Base-by-base conservation (phyloP, 2,888 invertebrate genomes). In the Nymphalis c-album region DNA sequence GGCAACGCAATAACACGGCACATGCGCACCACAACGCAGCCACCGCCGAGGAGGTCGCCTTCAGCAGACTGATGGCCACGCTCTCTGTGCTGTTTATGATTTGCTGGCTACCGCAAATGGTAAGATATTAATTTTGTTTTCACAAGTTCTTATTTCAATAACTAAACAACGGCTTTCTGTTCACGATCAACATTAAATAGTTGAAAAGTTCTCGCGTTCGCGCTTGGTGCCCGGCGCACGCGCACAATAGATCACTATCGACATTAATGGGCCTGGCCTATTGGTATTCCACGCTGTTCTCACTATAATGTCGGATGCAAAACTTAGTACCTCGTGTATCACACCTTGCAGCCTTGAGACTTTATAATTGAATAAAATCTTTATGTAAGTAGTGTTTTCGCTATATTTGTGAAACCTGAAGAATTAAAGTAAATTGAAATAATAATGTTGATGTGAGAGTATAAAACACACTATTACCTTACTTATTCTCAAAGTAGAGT, bases 101-200 rank as follows among this genome's bases (percentile, higher is more conserved):
- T 55, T 97, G 97, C 87, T 97, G 97, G 97, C 93, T 96, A 89
- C 97, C 97, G 31, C 97, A 97, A 87, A 95, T 97, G 96, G 97
- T 97, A 81, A 93, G 92, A n/a, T 17, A 17, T 10, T 51, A 26
- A 16, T 13, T 13, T 31, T 6, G 5, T 6, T 31, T 31, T 6
- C 6, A 20, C 6, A 50, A 50, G 0, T 2, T 18, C 18, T 8
- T 4, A 8, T 50, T n/a, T 8, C 17, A 3, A 22, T 10, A 22
- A 10, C 18, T 51, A 1, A 51, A 13, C 10, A 18, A 26, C 26
- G 7, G 26, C 26, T 51, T 8, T 51, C 13, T 40, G 40, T 40
- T 40, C 51, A 18, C 64, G 60, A 64, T 60, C 45, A 64, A 22
- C 18, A n/a, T 18, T 6, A 46, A 26, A 50, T 58, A 2, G 7